Evolutionary conservation across 1,140 invertebrate species (phyloP).

Genomic region (Bursaphelenchus mucronatus): DNA sequence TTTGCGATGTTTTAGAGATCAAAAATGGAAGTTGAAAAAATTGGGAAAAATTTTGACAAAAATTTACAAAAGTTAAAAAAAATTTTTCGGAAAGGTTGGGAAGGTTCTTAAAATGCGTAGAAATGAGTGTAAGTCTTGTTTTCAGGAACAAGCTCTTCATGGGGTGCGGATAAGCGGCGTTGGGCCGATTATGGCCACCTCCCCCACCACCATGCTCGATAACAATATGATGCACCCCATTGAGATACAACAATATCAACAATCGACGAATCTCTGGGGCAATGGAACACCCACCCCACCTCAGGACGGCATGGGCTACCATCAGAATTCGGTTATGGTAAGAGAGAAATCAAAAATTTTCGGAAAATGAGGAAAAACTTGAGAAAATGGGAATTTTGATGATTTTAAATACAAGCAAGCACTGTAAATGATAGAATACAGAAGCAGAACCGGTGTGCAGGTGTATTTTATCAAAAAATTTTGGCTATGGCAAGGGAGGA

Average conservation of each 20-base stretch:
- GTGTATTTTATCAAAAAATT: no score
- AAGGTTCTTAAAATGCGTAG: background rate
- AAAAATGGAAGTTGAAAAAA: conserved; percentile 1
- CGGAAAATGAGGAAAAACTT: no score
- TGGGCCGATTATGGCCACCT: conserved; percentile 19
- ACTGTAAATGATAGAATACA: no score
- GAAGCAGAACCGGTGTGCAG: no score
- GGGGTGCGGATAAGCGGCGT: conserved; percentile 24
- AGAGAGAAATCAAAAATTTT: no score
- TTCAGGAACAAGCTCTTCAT: conserved; percentile 30
- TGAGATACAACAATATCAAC: conserved; percentile 17
- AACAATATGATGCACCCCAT: conserved; percentile 4
- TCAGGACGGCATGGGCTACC: background rate
- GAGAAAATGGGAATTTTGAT: no score
- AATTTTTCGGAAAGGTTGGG: background rate
- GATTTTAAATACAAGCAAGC: no score
- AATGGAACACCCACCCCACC: background rate
- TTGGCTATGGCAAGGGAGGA: no score
- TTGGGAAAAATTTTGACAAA: no score
- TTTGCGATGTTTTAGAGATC: background rate
- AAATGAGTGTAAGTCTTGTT: background rate
- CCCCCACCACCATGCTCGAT: conserved; percentile 14
- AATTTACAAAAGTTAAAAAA: background rate
- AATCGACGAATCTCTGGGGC: background rate
- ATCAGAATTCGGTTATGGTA: no score